phyloP scores from a whole-genome alignment of 2,888 invertebrate genomes.

The Xanthia togata region DNA sequence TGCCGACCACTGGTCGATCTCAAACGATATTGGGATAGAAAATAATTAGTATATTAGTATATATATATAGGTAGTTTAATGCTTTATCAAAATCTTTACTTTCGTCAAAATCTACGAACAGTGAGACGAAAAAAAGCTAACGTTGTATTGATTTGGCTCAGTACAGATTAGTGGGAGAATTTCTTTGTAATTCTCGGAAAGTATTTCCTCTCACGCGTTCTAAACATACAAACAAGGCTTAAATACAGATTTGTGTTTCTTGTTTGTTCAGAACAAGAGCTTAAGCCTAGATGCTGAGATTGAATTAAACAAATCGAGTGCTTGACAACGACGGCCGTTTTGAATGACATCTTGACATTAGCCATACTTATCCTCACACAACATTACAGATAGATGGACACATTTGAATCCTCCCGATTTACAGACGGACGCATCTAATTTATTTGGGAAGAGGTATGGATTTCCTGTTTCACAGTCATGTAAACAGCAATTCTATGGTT shows the following conservation, averaged over 20 bases:
- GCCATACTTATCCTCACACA: neutral
- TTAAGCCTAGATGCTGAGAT: constrained; percentile 29
- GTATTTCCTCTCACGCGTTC: constrained; percentile 12
- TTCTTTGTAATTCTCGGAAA: constrained; percentile 21
- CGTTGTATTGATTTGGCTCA: constrained; percentile 12
- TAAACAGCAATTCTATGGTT: constrained; percentile 53
- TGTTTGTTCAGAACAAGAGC: constrained; percentile 49
- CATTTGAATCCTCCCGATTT: constrained; percentile 1
- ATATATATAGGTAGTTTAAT: too few species aligned
- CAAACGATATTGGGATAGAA: neutral
- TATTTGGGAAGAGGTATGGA: constrained; percentile 20
- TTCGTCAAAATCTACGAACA: neutral
- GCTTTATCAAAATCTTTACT: neutral
- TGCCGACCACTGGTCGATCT: neutral
- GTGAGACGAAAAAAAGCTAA: neutral
- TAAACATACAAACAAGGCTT: constrained; percentile 23
- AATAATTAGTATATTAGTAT: too few species aligned
- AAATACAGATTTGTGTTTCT: constrained; percentile 17
- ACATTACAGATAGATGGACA: neutral
- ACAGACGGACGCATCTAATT: constrained; percentile 16
- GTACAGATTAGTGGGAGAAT: constrained; percentile 18
- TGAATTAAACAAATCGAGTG: constrained; percentile 29
- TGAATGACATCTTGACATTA: constrained; percentile 17
- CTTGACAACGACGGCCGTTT: constrained; percentile 21
- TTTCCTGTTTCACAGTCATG: constrained; percentile 46